Evolutionary conservation across 2,888 invertebrate genomes (phyloP).

Genomic region (Microctonus brassicae): DNA sequence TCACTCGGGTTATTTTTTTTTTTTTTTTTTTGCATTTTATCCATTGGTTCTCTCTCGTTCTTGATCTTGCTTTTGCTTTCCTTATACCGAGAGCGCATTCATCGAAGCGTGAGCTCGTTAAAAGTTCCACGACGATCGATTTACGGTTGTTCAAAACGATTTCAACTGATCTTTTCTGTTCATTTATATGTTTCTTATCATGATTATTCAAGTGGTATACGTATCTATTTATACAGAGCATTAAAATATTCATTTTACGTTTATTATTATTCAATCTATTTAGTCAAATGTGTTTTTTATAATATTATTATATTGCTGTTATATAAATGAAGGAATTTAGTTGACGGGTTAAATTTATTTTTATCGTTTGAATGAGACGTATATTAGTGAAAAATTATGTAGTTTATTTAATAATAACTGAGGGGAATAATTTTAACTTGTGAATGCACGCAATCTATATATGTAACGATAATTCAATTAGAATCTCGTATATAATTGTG

Average conservation of each 20-base stretch:
- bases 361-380: too few species aligned
- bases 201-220: slow-evolving; percentile 6
- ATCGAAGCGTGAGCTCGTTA: slow-evolving; percentile 27
- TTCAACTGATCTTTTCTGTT: background rate
- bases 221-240: background rate
- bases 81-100: background rate
- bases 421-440: background rate
- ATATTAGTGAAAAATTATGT: background rate
- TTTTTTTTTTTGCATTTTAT: background rate
- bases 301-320: background rate
- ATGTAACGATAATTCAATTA: slow-evolving; percentile 20
- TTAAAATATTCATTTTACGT: background rate
- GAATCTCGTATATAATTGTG: slow-evolving; percentile 22
- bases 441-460: slow-evolving; percentile 2
- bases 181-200: slow-evolving; percentile 1
- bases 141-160: slow-evolving; percentile 15
- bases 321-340: background rate
- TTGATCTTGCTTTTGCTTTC: slow-evolving; percentile 5
- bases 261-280: background rate
- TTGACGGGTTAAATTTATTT: background rate
- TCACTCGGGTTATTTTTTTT: background rate
- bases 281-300: background rate
- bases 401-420: background rate
- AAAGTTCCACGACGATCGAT: slow-evolving; percentile 25
- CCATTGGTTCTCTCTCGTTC: background rate